Base-by-base conservation (phyloP, 2,797 vertebrate species). In the Neoniphon sammara region DNA sequence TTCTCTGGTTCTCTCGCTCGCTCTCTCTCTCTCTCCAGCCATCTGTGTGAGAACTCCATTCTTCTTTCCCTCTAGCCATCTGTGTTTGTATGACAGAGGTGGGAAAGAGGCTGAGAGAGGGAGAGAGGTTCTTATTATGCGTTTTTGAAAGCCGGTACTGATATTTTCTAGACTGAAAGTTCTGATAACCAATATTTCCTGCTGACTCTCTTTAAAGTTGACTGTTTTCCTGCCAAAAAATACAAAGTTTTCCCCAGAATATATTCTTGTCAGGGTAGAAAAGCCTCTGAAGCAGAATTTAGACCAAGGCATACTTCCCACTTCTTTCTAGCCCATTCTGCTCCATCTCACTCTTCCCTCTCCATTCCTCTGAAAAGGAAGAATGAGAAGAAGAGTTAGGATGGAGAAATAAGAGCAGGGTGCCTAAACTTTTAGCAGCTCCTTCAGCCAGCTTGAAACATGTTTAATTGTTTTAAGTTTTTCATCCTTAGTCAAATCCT, bases 71-170 rank as follows among this genome's bases (percentile, higher is more conserved):
- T 66, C 34, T 2, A 62, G 76, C 86, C 78, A 75, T 87, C 78
- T 88, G 81, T 86, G 81, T 79, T 84, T 63, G 15, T 68, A 56
- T 70, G 73, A 82, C 79, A 78, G 39, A 25, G 78, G 76, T 84
- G 72, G 69, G 46, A 70, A 57, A 30, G 14, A 66, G 46, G 63
- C 66, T 56, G 23, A 66, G 54, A 70, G 49, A 23, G 58, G 2
- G 34, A 70, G 46, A 46, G 59, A 7, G 4, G 25, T 27, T 27
- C 25, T 27, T 27, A 27, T 4, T 15, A 54, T 77, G 15, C 7
- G 21, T 47, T 34, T 71, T 61, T 73, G 10, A 61, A 68, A 47
- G 54, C 56, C 9, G 18, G 46, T 27, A 15, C 36, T 4, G 57
- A 53, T 8, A 36, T 49, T 49, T 49, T 50, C 20, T n/a, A 7